Percentiles rank a stretch among this genome's conserved stretches.
phyloP scores from a whole-genome alignment of 2,888 invertebrate species.

The Mesoligia furuncula region DNA sequence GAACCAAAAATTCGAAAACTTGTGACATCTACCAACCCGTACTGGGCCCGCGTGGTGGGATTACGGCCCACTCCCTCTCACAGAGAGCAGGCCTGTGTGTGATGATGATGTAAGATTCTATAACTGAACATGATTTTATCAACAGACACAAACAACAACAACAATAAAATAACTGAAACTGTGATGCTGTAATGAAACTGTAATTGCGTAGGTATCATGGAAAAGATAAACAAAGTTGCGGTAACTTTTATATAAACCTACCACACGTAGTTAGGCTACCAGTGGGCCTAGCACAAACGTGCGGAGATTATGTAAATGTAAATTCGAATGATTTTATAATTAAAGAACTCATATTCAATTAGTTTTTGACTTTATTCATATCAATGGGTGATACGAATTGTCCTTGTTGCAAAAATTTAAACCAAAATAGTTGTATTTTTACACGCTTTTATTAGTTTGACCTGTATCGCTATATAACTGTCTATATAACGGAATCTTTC shows the following conservation, averaged over 20 bases:
- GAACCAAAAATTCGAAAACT: no score
- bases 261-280: not conserved
- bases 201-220: not conserved
- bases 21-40: no score
- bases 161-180: not conserved
- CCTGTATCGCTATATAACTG: no score
- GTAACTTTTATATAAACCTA: constrained; percentile 9
- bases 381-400: no score
- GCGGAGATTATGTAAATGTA: not conserved
- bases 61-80: no score
- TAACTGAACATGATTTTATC: not conserved
- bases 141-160: not conserved
- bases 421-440: no score
- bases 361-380: not conserved
- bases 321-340: not conserved
- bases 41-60: no score
- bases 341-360: not conserved
- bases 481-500: no score
- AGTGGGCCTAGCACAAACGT: not conserved
- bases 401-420: not conserved
- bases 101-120: not conserved
- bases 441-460: no score
- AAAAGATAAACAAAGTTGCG: constrained; percentile 19
- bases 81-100: no score
- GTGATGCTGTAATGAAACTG: not conserved